Evolutionary conservation across 2,113 vertebrate genomes (phyloP).

Genomic region (Erythrocebus patas): DNA sequence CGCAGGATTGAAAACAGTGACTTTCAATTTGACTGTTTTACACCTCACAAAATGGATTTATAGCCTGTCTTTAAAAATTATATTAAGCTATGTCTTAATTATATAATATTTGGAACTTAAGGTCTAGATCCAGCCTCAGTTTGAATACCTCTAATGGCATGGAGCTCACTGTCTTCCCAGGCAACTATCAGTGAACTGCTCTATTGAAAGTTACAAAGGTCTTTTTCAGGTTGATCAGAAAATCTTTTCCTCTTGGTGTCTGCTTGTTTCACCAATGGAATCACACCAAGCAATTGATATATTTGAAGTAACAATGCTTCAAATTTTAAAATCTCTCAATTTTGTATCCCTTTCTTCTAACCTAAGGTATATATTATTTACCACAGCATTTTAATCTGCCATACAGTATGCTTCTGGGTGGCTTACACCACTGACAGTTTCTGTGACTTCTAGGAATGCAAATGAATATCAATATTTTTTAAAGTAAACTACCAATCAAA

Average conservation of each 20-base stretch:
- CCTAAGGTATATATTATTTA: neutral
- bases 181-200: neutral
- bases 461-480: neutral
- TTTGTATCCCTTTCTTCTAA: neutral
- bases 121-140: neutral
- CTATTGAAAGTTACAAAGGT: neutral
- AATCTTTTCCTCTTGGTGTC: neutral
- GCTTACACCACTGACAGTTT: neutral
- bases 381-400: constrained; percentile 1
- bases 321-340: neutral
- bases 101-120: neutral
- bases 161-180: neutral
- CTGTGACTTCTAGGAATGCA: neutral
- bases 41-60: neutral
- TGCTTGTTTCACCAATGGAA: neutral
- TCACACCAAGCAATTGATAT: neutral
- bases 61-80: neutral
- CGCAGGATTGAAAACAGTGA: neutral
- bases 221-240: neutral
- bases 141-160: neutral
- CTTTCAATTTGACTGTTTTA: constrained; percentile 1
- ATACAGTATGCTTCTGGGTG: neutral
- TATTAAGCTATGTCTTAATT: neutral
- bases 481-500: neutral
- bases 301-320: neutral